phyloP scores from a whole-genome alignment of 37 sponge, comb jelly and placozoan species.

The Aplysina aerophoba region DNA sequence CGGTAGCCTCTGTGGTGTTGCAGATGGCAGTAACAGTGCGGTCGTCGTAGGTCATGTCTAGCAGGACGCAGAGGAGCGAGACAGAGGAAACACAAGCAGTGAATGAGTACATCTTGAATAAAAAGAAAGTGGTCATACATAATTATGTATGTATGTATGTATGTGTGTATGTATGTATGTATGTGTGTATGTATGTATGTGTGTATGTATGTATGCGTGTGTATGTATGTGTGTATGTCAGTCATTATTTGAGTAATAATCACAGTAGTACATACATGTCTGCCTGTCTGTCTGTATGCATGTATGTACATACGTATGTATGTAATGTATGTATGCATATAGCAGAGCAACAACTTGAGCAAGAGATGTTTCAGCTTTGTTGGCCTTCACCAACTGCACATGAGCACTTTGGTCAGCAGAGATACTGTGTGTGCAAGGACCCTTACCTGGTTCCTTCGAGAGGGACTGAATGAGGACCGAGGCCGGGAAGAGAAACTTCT shows the following conservation, averaged over 20 bases:
- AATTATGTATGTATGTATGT: slow-evolving; percentile 18
- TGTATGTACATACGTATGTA: neutral
- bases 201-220: slow-evolving; percentile 17
- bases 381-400: too few relatives aligned
- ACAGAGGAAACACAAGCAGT: too few relatives aligned
- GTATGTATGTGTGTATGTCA: slow-evolving; percentile 21
- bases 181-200: slow-evolving; percentile 23
- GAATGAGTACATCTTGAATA: too few relatives aligned
- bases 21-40: slow-evolving; percentile 42
- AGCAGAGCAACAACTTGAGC: too few relatives aligned
- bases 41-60: slow-evolving; percentile 24
- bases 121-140: too few relatives aligned
- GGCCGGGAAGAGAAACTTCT: slow-evolving; percentile 86
- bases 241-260: too few relatives aligned
- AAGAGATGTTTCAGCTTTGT: too few relatives aligned
- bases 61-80: too few relatives aligned
- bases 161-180: slow-evolving; percentile 13
- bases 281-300: neutral
- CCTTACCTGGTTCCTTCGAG: slow-evolving; percentile 50
- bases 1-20: slow-evolving; percentile 51
- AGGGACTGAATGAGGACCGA: slow-evolving; percentile 66
- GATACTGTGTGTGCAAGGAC: too few relatives aligned
- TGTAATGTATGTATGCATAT: too few relatives aligned
- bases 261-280: too few relatives aligned
- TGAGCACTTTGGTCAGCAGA: too few relatives aligned